These are phyloP conservation scores for Aegithalos caudatus DNA, from an alignment of 2,113 vertebrate genomes.

Conservation along the genomic window DNA sequence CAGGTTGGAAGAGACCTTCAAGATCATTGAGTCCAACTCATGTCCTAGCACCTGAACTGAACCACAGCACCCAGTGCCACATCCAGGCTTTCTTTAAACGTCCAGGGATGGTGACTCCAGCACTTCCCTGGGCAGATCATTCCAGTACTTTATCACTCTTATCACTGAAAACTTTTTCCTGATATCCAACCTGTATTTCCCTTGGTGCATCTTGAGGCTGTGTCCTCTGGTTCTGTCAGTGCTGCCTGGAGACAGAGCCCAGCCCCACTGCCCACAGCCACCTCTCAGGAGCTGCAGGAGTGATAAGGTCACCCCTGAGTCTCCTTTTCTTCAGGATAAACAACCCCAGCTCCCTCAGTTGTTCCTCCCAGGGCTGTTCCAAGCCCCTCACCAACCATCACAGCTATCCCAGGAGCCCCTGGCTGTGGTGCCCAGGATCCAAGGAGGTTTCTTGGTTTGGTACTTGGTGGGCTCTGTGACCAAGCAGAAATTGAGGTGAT, in stretches of 20 bases:
- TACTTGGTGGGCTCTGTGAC: neutral
- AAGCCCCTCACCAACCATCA: neutral
- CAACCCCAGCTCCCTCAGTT: neutral
- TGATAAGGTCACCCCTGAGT: neutral
- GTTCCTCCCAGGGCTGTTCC: neutral
- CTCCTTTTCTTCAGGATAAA: neutral
- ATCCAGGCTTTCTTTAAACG: neutral
- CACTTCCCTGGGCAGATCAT: neutral
- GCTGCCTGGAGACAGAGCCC: neutral
- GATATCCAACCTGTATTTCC: neutral
- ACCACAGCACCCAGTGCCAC: neutral
- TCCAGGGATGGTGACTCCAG: neutral
- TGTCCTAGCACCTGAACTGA: neutral
- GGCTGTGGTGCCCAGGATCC: neutral
- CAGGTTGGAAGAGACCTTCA: neutral
- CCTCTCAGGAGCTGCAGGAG: neutral
- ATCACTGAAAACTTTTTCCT: neutral
- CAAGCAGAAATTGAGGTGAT: neutral
- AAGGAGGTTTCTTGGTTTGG: neutral
- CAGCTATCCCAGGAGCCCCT: neutral
- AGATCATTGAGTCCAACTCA: neutral
- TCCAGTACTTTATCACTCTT: neutral
- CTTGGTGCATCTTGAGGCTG: neutral
- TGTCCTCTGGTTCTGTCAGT: neutral
- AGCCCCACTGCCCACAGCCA: neutral